Percentiles rank a stretch among this genome's conserved stretches.
phyloP scores from a whole-genome alignment of 2,888 invertebrate species.

The Leptarthrus brevirostris region DNA sequence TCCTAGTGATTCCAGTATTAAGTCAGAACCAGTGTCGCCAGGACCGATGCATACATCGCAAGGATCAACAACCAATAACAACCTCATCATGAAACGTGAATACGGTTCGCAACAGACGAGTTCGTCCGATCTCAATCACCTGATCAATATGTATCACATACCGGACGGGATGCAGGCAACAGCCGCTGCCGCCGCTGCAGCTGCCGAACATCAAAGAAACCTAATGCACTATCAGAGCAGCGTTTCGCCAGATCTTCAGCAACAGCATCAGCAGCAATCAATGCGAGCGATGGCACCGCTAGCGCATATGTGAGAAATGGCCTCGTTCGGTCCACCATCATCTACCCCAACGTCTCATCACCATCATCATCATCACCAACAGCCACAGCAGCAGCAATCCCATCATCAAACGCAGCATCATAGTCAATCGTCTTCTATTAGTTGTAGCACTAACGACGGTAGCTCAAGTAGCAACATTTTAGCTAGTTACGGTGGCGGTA shows the following conservation, averaged over 20 bases:
- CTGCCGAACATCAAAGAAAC: conserved; percentile 63
- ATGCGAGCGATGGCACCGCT: conserved; percentile 67
- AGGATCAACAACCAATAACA: conserved; percentile 68
- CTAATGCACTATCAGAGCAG: conserved; percentile 67
- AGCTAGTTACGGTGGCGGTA: conserved; percentile 52
- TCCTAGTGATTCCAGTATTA: conserved; percentile 88
- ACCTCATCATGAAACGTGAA: conserved; percentile 76
- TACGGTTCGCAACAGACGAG: conserved; percentile 68
- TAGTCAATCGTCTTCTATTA: conserved; percentile 54
- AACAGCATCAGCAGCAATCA: conserved; percentile 66
- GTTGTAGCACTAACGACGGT: conserved; percentile 52
- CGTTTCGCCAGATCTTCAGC: conserved; percentile 63
- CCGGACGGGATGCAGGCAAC: conserved; percentile 72
- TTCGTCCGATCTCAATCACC: conserved; percentile 73
- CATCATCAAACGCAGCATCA: conserved; percentile 40
- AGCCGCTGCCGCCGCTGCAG: conserved; percentile 65
- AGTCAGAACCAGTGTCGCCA: conserved; percentile 89
- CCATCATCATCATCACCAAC: conserved; percentile 50
- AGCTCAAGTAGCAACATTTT: conserved; percentile 54
- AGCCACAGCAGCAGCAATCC: conserved; percentile 52
- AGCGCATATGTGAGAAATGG: conserved; percentile 68
- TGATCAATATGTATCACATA: conserved; percentile 77
- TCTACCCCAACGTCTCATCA: conserved; percentile 52
- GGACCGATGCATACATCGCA: conserved; percentile 69
- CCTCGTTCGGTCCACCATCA: conserved; percentile 58